These are phyloP conservation scores for Synaphobranchus kaupii DNA, from an alignment of 2,797 vertebrate genomes.

Conservation along the genomic window DNA sequence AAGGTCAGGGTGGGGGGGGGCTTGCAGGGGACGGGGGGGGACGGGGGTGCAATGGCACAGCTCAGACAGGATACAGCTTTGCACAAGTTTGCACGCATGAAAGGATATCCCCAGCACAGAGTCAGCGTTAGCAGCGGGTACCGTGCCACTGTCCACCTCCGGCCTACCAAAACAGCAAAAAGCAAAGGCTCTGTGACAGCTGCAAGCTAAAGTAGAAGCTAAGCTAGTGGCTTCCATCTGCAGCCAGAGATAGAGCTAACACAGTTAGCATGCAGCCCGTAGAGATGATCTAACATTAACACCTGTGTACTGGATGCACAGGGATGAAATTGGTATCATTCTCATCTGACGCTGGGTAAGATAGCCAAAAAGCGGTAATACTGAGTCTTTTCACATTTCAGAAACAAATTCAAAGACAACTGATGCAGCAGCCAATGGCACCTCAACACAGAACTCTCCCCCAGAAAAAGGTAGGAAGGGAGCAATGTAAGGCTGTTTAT, in stretches of 20 bases:
- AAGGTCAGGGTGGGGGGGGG: slow-evolving; percentile 26
- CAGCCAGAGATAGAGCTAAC: too few species aligned
- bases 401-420: not conserved
- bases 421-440: not conserved
- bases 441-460: not conserved
- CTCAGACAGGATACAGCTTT: slow-evolving; percentile 67
- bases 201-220: too few species aligned
- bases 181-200: not conserved
- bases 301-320: too few species aligned
- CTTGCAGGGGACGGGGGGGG: not conserved
- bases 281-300: too few species aligned
- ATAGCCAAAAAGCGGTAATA: not conserved
- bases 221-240: too few species aligned
- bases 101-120: not conserved
- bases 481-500: not conserved
- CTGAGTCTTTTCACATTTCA: not conserved
- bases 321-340: too few species aligned
- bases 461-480: not conserved
- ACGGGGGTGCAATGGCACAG: not conserved
- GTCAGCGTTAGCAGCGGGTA: slow-evolving; percentile 1
- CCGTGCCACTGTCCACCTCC: not conserved
- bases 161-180: not conserved
- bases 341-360: too few species aligned
- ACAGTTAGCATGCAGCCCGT: too few species aligned
- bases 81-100: slow-evolving; percentile 25